These are phyloP conservation scores for Drosophila watanabei DNA, from an alignment of 1,140 invertebrate genomes.

Conservation along the genomic window DNA sequence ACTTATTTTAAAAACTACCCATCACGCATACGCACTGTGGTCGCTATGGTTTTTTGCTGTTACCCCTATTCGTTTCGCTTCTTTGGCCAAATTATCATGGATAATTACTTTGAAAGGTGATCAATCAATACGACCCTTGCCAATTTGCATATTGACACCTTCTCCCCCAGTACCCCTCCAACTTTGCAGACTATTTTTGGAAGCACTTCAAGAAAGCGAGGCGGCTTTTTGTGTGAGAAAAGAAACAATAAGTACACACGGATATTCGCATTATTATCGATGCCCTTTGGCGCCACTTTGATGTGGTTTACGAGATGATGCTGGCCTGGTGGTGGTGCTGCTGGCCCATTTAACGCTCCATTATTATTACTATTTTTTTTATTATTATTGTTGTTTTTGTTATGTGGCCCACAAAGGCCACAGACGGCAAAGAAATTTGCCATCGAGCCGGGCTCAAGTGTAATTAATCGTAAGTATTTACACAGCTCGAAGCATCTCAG, in stretches of 20 bases:
- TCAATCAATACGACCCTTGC: slow-evolving; percentile 76
- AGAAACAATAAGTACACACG: slow-evolving; percentile 44
- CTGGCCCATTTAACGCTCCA: slow-evolving; percentile 75
- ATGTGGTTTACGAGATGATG: slow-evolving; percentile 30
- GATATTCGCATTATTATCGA: slow-evolving; percentile 65
- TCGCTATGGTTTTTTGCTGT: not conserved
- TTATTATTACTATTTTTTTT: slow-evolving; percentile 38
- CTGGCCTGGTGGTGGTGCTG: slow-evolving; percentile 14
- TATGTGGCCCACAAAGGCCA: slow-evolving; percentile 47
- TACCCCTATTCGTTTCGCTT: slow-evolving; percentile 5
- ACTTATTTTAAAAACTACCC: not conserved
- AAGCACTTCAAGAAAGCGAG: slow-evolving; percentile 32
- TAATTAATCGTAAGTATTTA: slow-evolving; percentile 81
- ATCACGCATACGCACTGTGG: slow-evolving; percentile 66
- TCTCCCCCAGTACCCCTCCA: not conserved
- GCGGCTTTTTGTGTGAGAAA: slow-evolving; percentile 55
- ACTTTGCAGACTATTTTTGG: slow-evolving; percentile 51
- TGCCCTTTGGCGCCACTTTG: slow-evolving; percentile 52
- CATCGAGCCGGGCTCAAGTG: slow-evolving; percentile 51
- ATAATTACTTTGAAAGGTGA: slow-evolving; percentile 61
- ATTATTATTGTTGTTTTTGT: not conserved
- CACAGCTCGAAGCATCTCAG: slow-evolving; percentile 41
- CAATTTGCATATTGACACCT: slow-evolving; percentile 75
- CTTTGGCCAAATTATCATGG: slow-evolving; percentile 48
- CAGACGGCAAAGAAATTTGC: slow-evolving; percentile 62